Conservation (phyloP, 2,797 vertebrate species). For the Cossypha dichroa region DNA sequence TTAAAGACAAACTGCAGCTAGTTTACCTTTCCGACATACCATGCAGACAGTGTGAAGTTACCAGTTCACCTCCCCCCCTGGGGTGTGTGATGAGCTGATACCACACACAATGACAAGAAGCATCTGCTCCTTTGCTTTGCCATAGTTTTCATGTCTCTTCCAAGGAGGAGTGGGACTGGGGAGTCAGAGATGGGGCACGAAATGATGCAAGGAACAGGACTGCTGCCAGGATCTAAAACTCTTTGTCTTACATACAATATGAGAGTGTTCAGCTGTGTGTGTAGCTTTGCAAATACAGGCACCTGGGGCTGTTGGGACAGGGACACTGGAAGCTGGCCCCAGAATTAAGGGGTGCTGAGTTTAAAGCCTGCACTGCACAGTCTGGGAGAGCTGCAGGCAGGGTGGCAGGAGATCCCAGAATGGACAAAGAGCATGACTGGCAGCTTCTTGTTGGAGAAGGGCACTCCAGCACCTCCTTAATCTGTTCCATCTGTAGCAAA, state of each 20-base stretch:
- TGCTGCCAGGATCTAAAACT: neutral
- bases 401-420: neutral
- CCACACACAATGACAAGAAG: neutral
- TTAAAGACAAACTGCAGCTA: too few relatives aligned
- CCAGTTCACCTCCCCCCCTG: neutral
- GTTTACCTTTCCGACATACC: neutral
- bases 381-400: neutral
- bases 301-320: neutral
- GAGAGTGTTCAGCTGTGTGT: accelerated
- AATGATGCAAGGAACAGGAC: neutral
- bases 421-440: neutral
- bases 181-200: neutral
- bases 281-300: neutral
- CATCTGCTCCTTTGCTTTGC: neutral
- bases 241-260: accelerated
- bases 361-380: neutral
- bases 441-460: neutral
- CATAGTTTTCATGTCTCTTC: neutral
- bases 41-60: neutral
- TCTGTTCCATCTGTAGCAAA: neutral
- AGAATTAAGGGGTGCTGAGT: neutral
- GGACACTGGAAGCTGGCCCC: too few relatives aligned
- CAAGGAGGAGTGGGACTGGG: neutral
- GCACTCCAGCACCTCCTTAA: neutral
- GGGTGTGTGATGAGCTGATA: neutral